These are phyloP conservation scores for Cylloceria caligata DNA, from an alignment of 2,888 invertebrate species.

Conservation along the genomic window DNA sequence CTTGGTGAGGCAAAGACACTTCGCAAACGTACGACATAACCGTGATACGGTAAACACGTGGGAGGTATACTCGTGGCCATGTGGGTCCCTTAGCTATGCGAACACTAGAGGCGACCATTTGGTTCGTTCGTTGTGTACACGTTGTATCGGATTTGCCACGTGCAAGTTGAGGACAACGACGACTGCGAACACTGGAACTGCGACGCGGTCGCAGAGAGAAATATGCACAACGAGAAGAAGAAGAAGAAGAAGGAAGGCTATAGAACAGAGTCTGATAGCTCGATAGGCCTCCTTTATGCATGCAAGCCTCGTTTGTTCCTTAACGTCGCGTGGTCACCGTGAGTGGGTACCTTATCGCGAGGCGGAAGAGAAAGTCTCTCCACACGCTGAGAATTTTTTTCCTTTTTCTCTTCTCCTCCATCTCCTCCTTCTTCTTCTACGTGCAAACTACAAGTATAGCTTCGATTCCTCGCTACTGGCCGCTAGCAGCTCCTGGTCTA, in stretches of 20 bases:
- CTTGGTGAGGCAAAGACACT: constrained; percentile 13
- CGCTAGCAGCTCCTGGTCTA: constrained; percentile 41
- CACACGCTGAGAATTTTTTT: constrained; percentile 57
- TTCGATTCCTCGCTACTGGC: constrained; percentile 33
- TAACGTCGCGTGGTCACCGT: constrained; percentile 70
- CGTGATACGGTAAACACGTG: constrained; percentile 50
- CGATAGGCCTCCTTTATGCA: constrained; percentile 61
- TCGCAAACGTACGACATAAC: constrained; percentile 36
- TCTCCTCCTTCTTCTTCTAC: constrained; percentile 32
- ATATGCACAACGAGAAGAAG: constrained; percentile 2
- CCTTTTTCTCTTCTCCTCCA: constrained; percentile 17
- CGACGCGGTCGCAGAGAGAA: constrained; percentile 7
- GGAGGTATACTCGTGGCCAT: constrained; percentile 49
- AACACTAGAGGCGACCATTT: constrained; percentile 13
- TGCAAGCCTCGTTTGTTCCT: constrained; percentile 69
- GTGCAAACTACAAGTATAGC: background rate
- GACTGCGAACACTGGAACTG: constrained; percentile 26
- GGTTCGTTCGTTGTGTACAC: constrained; percentile 8
- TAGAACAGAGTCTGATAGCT: constrained; percentile 37
- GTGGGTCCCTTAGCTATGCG: constrained; percentile 8
- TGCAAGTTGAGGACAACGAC: constrained; percentile 15
- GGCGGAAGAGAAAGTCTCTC: constrained; percentile 78
- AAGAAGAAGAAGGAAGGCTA: constrained; percentile 45
- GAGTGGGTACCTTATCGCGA: constrained; percentile 70
- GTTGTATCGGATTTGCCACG: constrained; percentile 37